Base-by-base conservation (phyloP, 2,888 invertebrate species). In the Noctua fimbriata region DNA sequence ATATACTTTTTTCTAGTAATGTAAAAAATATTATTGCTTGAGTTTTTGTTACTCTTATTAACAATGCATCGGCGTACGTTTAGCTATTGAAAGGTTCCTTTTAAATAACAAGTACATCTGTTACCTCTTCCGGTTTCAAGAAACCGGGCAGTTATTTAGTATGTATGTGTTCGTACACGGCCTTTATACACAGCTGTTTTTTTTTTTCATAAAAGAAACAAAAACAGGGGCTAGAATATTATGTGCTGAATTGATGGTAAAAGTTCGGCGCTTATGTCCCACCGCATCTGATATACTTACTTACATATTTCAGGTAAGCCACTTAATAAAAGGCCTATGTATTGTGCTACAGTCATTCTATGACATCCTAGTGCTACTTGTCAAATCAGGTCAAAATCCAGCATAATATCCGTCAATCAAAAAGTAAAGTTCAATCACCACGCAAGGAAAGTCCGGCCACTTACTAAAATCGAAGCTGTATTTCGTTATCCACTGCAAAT, bases 401-500 rank as follows among this genome's bases (percentile, higher is more conserved):
- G 7, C 24, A 41, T 24, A 0, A 60, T 9, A 28, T 18, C 28
- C 16, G 7, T 60, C 49, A 14, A 16, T 44, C 12, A 58, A 24
- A 69, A 47, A 36, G 44, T 49, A 32, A 60, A 52, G 0, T 21
- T 12, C 32, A 36, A 36, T 32, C 12, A 24, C 21, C 24, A 2
- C 63, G 18, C 28, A 47, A 58, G 47, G 69, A 73, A 79, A 79
- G 24, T 70, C 28, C n/a, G 58, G 28, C 16, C 47, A 41, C 73
- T 78, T 65, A 86, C 63, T 12, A n/a, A 58, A 75, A 66, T 63
- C 49, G 36, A 60, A 58, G 28, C 14, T 24, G 44, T 78, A 67
- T 85, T 78, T 85, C 86, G 12, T 85, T 73, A 82, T 44, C 32
- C 69, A 36, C 16, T 44, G 44, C 83, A 24, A 73, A 73, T 73